Conservation (phyloP, 1,140 invertebrate genomes). For the Chironomus striatipennis region DNA sequence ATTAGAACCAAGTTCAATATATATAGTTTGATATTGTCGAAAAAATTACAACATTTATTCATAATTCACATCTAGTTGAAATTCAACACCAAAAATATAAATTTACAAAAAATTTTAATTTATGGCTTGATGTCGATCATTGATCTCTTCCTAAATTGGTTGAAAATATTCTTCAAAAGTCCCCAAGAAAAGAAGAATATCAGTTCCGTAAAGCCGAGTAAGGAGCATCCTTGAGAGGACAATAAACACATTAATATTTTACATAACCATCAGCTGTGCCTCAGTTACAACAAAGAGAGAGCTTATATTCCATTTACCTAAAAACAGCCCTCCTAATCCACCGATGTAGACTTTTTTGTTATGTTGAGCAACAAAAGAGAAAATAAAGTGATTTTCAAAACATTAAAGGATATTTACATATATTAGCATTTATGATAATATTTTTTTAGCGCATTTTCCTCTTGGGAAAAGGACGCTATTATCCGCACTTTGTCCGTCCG, state of each 20-base stretch:
- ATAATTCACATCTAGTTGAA: too few relatives aligned
- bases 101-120: neutral
- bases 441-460: too few relatives aligned
- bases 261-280: too few relatives aligned
- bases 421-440: neutral
- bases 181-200: slow-evolving; percentile 54
- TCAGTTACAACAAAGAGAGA: too few relatives aligned
- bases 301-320: neutral
- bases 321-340: slow-evolving; percentile 57
- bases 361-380: slow-evolving; percentile 28
- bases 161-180: slow-evolving; percentile 42
- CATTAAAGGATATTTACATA: neutral
- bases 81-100: too few relatives aligned
- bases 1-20: too few relatives aligned
- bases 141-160: neutral
- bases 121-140: neutral
- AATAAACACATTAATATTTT: too few relatives aligned
- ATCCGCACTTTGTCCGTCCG: too few relatives aligned
- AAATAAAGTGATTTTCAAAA: slow-evolving; percentile 10
- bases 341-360: slow-evolving; percentile 52
- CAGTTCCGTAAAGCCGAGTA: slow-evolving; percentile 59
- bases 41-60: too few relatives aligned
- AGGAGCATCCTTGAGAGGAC: slow-evolving; percentile 52
- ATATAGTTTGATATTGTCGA: too few relatives aligned
- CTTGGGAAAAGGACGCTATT: too few relatives aligned